phyloP scores from a whole-genome alignment of 2,113 vertebrate genomes.

The Formicarius rufipectus region DNA sequence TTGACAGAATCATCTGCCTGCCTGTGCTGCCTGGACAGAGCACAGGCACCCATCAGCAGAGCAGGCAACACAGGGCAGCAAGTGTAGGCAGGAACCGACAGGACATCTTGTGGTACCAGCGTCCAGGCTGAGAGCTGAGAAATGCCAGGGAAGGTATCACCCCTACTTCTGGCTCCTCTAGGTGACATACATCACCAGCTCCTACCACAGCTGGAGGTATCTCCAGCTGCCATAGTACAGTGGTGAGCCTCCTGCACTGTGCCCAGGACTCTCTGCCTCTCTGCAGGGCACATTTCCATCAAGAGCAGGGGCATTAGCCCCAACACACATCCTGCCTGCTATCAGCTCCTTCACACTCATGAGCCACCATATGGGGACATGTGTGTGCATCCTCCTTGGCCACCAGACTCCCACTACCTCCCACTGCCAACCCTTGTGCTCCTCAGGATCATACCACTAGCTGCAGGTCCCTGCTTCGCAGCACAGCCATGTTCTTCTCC shows the following conservation, averaged over 20 bases:
- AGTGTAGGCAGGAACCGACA: background rate
- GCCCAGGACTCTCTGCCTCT: background rate
- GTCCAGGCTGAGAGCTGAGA: background rate
- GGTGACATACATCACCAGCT: background rate
- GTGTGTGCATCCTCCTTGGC: fast-evolving
- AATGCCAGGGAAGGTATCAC: background rate
- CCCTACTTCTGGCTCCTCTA: background rate
- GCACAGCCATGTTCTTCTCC: constrained; percentile 83
- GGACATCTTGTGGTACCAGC: background rate
- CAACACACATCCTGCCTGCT: fast-evolving
- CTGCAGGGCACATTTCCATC: background rate
- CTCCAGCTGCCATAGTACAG: background rate
- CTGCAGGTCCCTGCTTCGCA: constrained; percentile 86
- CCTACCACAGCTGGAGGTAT: background rate
- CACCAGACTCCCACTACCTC: fast-evolving
- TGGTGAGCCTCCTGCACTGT: fast-evolving
- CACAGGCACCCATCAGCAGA: fast-evolving
- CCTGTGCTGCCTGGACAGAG: background rate
- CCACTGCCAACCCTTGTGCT: fast-evolving
- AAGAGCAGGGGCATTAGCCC: background rate
- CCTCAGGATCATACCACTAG: constrained; percentile 73
- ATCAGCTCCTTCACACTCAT: background rate
- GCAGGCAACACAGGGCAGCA: background rate
- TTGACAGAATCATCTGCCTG: background rate
- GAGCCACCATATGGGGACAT: fast-evolving